Evolutionary conservation across 23 tunicate genomes (phyloP).

Genomic region (Styela plicata): DNA sequence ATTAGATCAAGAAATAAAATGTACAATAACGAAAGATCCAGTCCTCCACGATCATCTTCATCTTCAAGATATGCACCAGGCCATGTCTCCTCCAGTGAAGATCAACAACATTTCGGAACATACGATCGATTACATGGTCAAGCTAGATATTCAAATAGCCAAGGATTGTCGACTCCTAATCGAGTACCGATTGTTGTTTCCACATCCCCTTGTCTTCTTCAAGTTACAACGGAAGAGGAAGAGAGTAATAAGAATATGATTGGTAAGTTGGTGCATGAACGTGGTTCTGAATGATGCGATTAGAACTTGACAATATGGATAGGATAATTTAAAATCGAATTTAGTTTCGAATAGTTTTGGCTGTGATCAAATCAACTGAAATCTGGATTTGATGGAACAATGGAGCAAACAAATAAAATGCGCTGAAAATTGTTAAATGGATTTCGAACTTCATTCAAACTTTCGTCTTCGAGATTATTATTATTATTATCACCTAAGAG

Average conservation of each 20-base stretch:
- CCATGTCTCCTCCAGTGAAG: background rate
- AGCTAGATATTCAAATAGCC: background rate
- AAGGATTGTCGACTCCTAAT: background rate
- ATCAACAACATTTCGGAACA: background rate
- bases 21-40: background rate
- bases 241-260: background rate
- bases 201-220: conserved; percentile 14
- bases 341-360: too few relatives aligned
- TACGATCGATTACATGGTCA: conserved; percentile 25
- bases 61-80: background rate
- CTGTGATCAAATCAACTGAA: too few relatives aligned
- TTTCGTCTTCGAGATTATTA: too few relatives aligned
- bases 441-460: too few relatives aligned
- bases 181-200: background rate
- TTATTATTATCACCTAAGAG: too few relatives aligned
- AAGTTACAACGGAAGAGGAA: conserved; percentile 25
- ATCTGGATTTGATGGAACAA: too few relatives aligned
- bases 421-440: too few relatives aligned
- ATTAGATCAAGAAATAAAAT: conserved; percentile 7
- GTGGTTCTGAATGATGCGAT: too few relatives aligned
- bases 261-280: too few relatives aligned
- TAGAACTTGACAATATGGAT: too few relatives aligned
- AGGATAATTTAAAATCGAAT: too few relatives aligned
- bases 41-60: background rate
- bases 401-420: too few relatives aligned